Conservation (phyloP, 2,797 vertebrate species). For the Streptopelia turtur region DNA sequence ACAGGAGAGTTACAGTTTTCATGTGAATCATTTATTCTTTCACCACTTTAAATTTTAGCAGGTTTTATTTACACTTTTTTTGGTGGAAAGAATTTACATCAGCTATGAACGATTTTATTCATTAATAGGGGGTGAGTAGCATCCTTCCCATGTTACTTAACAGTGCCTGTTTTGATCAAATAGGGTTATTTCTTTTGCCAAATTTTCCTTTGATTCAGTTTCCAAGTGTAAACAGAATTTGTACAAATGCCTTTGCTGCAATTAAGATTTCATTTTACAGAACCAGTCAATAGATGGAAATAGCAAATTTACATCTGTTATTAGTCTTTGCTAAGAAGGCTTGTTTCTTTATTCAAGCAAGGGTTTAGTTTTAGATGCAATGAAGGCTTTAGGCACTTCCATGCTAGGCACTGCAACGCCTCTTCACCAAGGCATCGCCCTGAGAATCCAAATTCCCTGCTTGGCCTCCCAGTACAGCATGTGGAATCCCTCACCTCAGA, state of each 20-base stretch:
- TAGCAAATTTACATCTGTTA: neutral
- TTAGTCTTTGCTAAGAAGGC: neutral
- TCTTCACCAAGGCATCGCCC: neutral
- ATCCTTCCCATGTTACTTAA: conserved; percentile 6
- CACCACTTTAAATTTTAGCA: conserved; percentile 38
- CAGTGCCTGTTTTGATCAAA: neutral
- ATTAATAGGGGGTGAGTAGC: neutral
- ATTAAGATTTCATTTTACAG: neutral
- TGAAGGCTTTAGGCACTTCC: neutral
- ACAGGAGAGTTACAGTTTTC: conserved; percentile 47
- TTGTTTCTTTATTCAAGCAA: neutral
- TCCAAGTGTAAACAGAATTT: conserved; percentile 19
- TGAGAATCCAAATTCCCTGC: neutral
- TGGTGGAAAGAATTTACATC: conserved; percentile 45
- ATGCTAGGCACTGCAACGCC: neutral
- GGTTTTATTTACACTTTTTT: conserved; percentile 33
- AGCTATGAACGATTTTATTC: conserved; percentile 1
- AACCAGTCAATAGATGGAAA: neutral
- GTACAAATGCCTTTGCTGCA: neutral
- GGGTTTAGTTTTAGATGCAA: neutral
- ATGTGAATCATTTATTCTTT: conserved; percentile 65
- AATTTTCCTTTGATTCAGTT: conserved; percentile 23
- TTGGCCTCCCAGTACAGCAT: neutral
- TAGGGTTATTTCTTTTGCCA: conserved; percentile 13
- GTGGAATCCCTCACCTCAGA: neutral